Evolutionary conservation across 2,888 invertebrate genomes (phyloP).

Genomic region (Heteromurus nitidus): DNA sequence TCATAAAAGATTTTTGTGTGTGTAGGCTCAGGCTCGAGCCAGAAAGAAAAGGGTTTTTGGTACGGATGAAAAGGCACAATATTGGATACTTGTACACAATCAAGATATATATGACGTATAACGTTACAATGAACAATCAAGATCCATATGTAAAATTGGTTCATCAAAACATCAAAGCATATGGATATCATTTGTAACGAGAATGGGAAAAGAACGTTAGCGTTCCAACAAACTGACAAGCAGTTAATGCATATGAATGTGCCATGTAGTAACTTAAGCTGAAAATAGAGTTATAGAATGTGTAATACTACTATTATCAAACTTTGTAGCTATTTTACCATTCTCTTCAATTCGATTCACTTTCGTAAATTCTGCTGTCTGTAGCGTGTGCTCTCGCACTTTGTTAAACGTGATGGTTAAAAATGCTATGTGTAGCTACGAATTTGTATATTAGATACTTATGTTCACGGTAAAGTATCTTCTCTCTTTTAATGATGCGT

Average conservation of each 20-base stretch:
- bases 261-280: not conserved
- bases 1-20: too few relatives aligned
- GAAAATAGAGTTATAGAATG: not conserved
- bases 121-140: too few relatives aligned
- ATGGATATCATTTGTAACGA: slow-evolving; percentile 12
- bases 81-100: not conserved
- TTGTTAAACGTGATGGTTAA: slow-evolving; percentile 7
- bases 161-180: too few relatives aligned
- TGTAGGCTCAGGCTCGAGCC: not conserved
- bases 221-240: slow-evolving; percentile 4
- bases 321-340: too few relatives aligned
- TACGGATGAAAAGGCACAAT: not conserved
- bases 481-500: slow-evolving; percentile 7
- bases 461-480: not conserved
- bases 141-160: slow-evolving; percentile 1
- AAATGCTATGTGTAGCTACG: too few relatives aligned
- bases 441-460: too few relatives aligned
- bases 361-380: not conserved
- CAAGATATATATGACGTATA: too few relatives aligned
- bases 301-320: too few relatives aligned
- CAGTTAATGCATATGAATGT: not conserved
- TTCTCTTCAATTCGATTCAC: not conserved
- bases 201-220: too few relatives aligned
- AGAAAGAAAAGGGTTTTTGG: not conserved
- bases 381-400: not conserved